These are phyloP conservation scores for Hetaerina titia DNA, from an alignment of 2,888 invertebrate genomes.

Conservation along the genomic window DNA sequence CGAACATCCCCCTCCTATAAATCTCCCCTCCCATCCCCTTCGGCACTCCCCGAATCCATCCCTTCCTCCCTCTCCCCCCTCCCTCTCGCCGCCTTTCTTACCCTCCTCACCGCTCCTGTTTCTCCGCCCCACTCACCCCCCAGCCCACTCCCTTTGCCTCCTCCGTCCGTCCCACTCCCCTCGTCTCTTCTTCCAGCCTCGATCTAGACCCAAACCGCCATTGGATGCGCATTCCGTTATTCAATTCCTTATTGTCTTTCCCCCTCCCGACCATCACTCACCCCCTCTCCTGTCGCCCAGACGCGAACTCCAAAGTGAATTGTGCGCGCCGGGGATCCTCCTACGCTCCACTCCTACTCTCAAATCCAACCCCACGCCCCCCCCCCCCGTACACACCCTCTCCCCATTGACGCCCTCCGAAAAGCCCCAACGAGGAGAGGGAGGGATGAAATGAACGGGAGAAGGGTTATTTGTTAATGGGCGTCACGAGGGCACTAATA, in stretches of 20 bases:
- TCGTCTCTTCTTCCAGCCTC: background rate
- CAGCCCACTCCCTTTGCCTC: too few relatives aligned
- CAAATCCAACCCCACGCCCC: background rate
- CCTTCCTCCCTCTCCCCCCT: background rate
- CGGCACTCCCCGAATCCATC: background rate
- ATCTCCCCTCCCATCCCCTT: background rate
- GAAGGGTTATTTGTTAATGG: background rate
- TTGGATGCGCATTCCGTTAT: background rate
- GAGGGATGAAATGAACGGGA: background rate
- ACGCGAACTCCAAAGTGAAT: background rate
- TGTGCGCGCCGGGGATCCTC: background rate
- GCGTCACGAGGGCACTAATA: background rate
- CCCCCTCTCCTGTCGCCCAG: background rate
- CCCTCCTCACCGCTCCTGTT: background rate
- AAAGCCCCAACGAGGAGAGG: background rate
- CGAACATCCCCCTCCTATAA: background rate
- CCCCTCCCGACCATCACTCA: background rate
- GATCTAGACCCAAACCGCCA: background rate
- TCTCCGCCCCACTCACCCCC: background rate
- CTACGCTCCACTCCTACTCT: background rate
- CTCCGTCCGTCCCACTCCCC: background rate
- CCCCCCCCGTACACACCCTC: too few relatives aligned
- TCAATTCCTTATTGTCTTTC: conserved; percentile 29
- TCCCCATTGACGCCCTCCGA: background rate
- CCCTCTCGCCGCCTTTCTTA: background rate